A percentile compares a stretch with the other conserved stretches of the same genome.
Evolutionary conservation across 2,888 invertebrate genomes (phyloP).

Genomic region (Caenorhabditis parvicauda): DNA sequence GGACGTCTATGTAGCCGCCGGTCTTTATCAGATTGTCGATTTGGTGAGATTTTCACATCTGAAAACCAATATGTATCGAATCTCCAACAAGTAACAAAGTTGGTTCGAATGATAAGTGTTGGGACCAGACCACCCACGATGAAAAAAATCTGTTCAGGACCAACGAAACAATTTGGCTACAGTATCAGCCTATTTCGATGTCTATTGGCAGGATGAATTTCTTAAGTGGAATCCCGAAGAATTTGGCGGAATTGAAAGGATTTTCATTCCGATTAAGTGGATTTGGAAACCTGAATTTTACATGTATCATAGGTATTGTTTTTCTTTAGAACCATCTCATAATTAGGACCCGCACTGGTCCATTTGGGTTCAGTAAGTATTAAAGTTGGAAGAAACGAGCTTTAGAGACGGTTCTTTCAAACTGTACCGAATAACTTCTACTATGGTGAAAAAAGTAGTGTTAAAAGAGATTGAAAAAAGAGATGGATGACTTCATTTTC

Average conservation of each 20-base stretch:
- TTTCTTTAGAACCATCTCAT: too few relatives aligned
- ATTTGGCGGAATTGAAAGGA: constrained; percentile 45
- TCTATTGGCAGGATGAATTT: constrained; percentile 55
- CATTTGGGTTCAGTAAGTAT: too few relatives aligned
- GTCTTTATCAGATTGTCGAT: constrained; percentile 61
- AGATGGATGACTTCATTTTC: too few relatives aligned
- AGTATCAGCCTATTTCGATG: constrained; percentile 61
- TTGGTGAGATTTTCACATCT: constrained; percentile 35
- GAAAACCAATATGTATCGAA: background rate
- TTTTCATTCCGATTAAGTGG: constrained; percentile 57
- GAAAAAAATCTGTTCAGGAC: constrained; percentile 51
- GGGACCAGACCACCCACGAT: too few relatives aligned
- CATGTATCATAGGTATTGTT: constrained; percentile 61
- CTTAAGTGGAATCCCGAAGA: constrained; percentile 51
- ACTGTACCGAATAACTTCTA: too few relatives aligned
- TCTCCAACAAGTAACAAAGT: too few relatives aligned
- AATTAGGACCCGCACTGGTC: too few relatives aligned
- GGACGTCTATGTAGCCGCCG: constrained; percentile 54
- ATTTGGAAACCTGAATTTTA: constrained; percentile 62
- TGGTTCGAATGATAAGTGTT: too few relatives aligned
- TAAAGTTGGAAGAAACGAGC: too few relatives aligned
- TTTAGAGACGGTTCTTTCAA: too few relatives aligned
- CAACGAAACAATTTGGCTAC: constrained; percentile 61
- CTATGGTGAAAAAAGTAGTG: constrained; percentile 17
- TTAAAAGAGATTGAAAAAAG: too few relatives aligned